These are phyloP conservation scores for Pangasius macronema DNA, from an alignment of 2,797 vertebrate species.

Conservation along the genomic window DNA sequence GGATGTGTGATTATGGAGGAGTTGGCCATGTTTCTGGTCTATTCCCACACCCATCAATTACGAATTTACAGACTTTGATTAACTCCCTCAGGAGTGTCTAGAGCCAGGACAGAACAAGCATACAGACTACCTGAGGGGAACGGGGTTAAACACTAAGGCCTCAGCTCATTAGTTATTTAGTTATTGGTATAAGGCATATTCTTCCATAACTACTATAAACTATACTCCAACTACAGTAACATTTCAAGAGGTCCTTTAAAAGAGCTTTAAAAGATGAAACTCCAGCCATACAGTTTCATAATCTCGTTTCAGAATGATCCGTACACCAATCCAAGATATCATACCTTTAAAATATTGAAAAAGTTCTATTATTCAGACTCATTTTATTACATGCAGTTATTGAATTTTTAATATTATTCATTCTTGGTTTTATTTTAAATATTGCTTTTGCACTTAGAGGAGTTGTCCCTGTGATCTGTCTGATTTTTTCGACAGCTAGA, in stretches of 20 bases:
- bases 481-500: background rate
- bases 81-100: background rate
- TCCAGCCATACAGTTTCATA: background rate
- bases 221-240: background rate
- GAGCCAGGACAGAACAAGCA: background rate
- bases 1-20: background rate
- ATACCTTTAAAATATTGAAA: background rate
- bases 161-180: background rate
- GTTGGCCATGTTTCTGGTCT: background rate
- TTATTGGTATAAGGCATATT: background rate
- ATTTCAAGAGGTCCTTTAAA: background rate
- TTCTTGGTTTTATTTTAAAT: background rate
- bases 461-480: background rate
- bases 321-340: background rate
- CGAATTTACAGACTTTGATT: background rate
- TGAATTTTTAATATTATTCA: background rate
- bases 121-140: no score
- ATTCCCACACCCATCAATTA: constrained; percentile 12
- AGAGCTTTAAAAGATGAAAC: background rate
- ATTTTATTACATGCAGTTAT: background rate
- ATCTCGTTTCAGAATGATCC: background rate
- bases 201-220: background rate
- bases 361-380: background rate
- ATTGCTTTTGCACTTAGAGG: no score
- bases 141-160: background rate